A percentile compares a stretch with the other conserved stretches of the same genome.
These are phyloP conservation scores for Melanophora roralis DNA, from an alignment of 2,888 invertebrate species.

Conservation along the genomic window DNA sequence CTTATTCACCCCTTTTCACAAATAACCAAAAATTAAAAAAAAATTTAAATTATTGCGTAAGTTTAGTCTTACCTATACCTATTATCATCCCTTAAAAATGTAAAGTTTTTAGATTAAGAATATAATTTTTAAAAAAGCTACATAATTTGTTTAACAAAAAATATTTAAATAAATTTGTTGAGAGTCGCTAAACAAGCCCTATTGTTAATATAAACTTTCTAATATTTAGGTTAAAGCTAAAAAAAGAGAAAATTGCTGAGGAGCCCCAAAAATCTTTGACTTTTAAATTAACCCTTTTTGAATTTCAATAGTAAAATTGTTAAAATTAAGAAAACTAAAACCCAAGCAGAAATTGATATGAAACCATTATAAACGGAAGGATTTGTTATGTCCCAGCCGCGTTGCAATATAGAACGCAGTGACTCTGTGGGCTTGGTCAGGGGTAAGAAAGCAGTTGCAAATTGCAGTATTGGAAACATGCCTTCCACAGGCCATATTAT, in stretches of 20 bases:
- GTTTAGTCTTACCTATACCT: no score
- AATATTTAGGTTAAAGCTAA: slow-evolving; percentile 13
- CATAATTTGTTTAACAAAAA: neutral
- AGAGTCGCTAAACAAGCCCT: neutral
- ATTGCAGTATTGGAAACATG: slow-evolving; percentile 87
- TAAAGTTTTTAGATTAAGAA: no score
- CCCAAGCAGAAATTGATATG: slow-evolving; percentile 88
- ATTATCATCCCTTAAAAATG: no score
- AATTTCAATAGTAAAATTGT: slow-evolving; percentile 89
- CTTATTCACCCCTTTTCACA: no score
- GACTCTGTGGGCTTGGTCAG: slow-evolving; percentile 93
- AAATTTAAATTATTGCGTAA: no score
- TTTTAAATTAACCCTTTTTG: slow-evolving; percentile 83
- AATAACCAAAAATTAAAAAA: no score
- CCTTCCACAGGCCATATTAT: slow-evolving; percentile 97
- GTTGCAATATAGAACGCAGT: slow-evolving; percentile 88
- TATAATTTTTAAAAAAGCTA: no score
- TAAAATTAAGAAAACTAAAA: slow-evolving; percentile 84
- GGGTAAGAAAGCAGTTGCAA: slow-evolving; percentile 86
- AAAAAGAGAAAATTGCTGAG: neutral
- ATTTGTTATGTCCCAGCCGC: slow-evolving; percentile 87
- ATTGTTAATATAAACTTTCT: neutral
- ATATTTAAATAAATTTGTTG: neutral
- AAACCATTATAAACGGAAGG: slow-evolving; percentile 89
- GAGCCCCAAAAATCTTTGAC: no score